phyloP scores from a whole-genome alignment of 2,113 vertebrate genomes.

The Phalacrocorax aristotelis region DNA sequence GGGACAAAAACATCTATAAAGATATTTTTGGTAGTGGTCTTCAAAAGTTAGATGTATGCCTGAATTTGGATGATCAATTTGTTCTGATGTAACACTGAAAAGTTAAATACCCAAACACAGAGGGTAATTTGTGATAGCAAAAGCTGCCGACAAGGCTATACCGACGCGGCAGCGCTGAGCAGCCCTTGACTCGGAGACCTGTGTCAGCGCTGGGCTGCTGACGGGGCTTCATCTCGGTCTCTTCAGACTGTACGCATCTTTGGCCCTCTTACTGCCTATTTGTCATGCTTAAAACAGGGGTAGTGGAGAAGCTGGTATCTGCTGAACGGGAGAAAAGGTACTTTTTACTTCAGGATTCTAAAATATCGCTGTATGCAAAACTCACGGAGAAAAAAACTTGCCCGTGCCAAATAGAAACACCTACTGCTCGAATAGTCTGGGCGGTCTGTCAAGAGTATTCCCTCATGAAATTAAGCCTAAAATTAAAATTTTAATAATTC shows the following conservation, averaged over 20 bases:
- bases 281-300: background rate
- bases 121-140: background rate
- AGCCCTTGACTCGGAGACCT: background rate
- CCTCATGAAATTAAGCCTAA: background rate
- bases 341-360: background rate
- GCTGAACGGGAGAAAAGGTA: background rate
- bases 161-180: fast-evolving
- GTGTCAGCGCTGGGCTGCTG: background rate
- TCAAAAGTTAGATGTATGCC: background rate
- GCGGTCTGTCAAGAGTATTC: background rate
- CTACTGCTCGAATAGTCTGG: background rate
- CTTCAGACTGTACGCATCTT: too few relatives aligned
- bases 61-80: background rate
- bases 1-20: background rate
- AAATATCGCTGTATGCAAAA: background rate
- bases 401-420: background rate
- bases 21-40: background rate
- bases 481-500: background rate
- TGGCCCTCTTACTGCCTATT: background rate
- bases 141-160: background rate
- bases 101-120: background rate
- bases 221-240: background rate
- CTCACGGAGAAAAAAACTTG: background rate
- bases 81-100: background rate
- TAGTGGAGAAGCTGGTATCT: background rate